Conservation (phyloP, 2,888 invertebrate genomes). For the Sclerodermus sp. region DNA sequence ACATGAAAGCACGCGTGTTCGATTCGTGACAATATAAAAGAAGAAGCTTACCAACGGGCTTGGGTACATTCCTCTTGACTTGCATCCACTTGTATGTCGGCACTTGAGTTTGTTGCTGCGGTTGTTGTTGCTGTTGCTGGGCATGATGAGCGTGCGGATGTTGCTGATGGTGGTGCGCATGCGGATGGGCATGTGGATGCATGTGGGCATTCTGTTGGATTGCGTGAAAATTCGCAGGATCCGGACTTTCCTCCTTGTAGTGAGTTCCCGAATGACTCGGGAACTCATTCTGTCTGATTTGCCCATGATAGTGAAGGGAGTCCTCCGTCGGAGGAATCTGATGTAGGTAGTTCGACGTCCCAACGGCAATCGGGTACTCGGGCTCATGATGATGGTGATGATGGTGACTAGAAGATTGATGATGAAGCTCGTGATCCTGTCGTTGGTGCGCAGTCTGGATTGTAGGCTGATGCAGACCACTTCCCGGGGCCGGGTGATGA, state of each 20-base stretch:
- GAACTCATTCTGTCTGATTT: constrained; percentile 61
- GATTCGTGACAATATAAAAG: no score
- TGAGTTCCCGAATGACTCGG: constrained; percentile 59
- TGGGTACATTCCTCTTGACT: constrained; percentile 94
- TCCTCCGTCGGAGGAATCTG: constrained; percentile 36
- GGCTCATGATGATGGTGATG: constrained; percentile 62
- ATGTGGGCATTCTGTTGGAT: constrained; percentile 42
- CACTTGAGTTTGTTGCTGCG: constrained; percentile 61
- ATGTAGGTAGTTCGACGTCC: constrained; percentile 46
- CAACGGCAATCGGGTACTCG: constrained; percentile 60
- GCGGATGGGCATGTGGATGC: background rate
- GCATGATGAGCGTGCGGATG: constrained; percentile 52
- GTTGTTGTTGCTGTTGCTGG: constrained; percentile 40
- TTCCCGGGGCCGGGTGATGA: constrained; percentile 42
- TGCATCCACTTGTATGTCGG: constrained; percentile 99
- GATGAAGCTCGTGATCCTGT: constrained; percentile 44
- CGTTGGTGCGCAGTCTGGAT: constrained; percentile 33
- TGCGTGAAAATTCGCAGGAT: constrained; percentile 52
- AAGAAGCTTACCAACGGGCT: constrained; percentile 77
- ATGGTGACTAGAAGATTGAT: constrained; percentile 50
- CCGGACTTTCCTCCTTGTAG: constrained; percentile 66
- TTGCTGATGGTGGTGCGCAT: constrained; percentile 52
- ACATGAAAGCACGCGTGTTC: no score
- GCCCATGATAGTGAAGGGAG: constrained; percentile 47
- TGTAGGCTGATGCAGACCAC: constrained; percentile 30